A percentile compares a stretch with the other conserved stretches of the same genome.
Conservation (phyloP, 1,140 invertebrate genomes). For the Lanistes nyassanus region DNA sequence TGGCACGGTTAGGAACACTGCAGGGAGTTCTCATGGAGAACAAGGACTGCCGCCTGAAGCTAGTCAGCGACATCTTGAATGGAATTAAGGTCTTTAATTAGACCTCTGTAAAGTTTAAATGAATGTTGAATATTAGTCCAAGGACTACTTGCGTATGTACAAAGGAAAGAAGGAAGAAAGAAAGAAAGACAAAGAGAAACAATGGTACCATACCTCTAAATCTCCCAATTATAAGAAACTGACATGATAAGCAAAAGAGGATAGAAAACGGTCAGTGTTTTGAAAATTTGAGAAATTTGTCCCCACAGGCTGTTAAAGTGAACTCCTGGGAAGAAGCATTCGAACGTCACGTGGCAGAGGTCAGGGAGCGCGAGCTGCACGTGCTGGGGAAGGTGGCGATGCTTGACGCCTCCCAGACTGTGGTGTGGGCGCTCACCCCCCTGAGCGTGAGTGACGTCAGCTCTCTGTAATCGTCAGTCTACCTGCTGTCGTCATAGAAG, state of each 20-base stretch:
- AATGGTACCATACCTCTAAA: too few species aligned
- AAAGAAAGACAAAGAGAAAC: too few species aligned
- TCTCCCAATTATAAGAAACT: too few species aligned
- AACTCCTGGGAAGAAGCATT: background rate
- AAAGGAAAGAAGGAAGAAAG: too few species aligned
- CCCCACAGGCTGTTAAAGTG: constrained; percentile 8
- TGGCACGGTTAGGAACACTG: background rate
- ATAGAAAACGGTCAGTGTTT: too few species aligned
- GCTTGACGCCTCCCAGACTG: constrained; percentile 19
- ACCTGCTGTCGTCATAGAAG: too few species aligned
- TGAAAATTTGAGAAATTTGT: too few species aligned
- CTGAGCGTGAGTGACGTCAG: constrained; percentile 8
- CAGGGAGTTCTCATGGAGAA: constrained; percentile 7
- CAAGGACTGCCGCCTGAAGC: constrained; percentile 16
- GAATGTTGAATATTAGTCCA: too few species aligned
- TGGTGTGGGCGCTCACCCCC: constrained; percentile 8
- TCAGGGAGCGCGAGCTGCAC: constrained; percentile 12
- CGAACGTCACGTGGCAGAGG: background rate
- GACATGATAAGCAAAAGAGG: too few species aligned
- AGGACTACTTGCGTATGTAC: too few species aligned
- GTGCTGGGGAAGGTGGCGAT: constrained; percentile 11
- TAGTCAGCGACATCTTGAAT: background rate
- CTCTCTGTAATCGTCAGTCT: too few species aligned
- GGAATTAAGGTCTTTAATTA: constrained; percentile 8
- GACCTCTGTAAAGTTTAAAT: too few species aligned